Percentiles rank a stretch among this genome's conserved stretches.
Evolutionary conservation across 1,140 invertebrate genomes (phyloP).

Genomic region (Tenebrio molitor): DNA sequence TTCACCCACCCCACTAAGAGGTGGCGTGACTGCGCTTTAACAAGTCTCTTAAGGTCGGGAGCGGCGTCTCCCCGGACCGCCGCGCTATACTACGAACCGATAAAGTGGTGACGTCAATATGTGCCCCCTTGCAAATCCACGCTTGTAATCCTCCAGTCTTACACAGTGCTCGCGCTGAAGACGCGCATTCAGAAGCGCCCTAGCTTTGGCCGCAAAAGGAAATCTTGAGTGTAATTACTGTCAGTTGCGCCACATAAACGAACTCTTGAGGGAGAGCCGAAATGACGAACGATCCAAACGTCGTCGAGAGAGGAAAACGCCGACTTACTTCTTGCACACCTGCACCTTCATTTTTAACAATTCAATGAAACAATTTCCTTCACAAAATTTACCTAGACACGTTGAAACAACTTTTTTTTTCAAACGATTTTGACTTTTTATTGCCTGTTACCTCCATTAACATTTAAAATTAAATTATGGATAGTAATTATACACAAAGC

Average conservation of each 20-base stretch:
- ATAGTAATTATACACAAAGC: too few relatives aligned
- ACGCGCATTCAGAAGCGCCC: not conserved
- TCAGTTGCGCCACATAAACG: slow-evolving; percentile 11
- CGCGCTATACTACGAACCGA: not conserved
- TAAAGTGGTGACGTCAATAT: slow-evolving; percentile 20
- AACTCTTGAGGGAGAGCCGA: slow-evolving; percentile 12
- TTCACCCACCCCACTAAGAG: slow-evolving; percentile 10
- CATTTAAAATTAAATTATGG: too few relatives aligned
- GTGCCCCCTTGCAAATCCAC: slow-evolving; percentile 4
- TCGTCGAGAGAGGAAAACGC: too few relatives aligned
- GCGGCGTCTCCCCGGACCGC: not conserved
- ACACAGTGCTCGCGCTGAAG: not conserved
- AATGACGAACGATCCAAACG: not conserved
- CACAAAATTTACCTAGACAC: too few relatives aligned
- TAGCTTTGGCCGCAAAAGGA: slow-evolving; percentile 7
- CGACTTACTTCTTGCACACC: too few relatives aligned
- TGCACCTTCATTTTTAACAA: too few relatives aligned
- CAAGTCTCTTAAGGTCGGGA: slow-evolving; percentile 16
- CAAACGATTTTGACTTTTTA: too few relatives aligned
- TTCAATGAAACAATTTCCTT: too few relatives aligned
- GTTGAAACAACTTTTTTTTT: too few relatives aligned
- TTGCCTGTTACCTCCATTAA: too few relatives aligned
- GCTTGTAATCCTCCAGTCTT: slow-evolving; percentile 6
- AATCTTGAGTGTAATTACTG: slow-evolving; percentile 32
- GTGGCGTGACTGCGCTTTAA: slow-evolving; percentile 23